Evolutionary conservation across 2,113 vertebrate genomes (phyloP).

Genomic region (Pseudopipra pipra): DNA sequence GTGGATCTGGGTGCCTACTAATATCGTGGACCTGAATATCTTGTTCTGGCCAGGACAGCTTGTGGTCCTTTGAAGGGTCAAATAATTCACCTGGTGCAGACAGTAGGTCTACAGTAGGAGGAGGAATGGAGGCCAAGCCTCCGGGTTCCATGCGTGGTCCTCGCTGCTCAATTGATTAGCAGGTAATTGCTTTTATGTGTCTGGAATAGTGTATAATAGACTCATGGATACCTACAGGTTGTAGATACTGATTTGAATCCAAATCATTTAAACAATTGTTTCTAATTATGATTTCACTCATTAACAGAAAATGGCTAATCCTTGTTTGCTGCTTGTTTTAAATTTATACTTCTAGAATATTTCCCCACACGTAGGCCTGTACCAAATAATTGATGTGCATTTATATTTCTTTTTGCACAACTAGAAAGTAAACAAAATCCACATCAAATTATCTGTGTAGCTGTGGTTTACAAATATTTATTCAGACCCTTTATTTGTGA

Average conservation of each 20-base stretch:
- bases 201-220: neutral
- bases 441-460: neutral
- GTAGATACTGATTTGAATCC: neutral
- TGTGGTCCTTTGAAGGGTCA: neutral
- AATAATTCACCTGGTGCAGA: neutral
- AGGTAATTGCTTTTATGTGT: neutral
- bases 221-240: neutral
- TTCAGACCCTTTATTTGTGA: neutral
- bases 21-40: rapidly evolving
- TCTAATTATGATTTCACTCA: neutral
- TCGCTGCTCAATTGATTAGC: rapidly evolving
- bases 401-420: neutral
- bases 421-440: neutral
- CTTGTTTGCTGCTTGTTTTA: neutral
- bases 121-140: neutral
- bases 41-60: neutral
- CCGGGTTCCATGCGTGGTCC: neutral
- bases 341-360: neutral
- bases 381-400: neutral
- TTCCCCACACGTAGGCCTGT: neutral
- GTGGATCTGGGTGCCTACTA: neutral
- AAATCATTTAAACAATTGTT: neutral
- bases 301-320: neutral
- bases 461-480: neutral
- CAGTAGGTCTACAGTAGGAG: neutral